Evolutionary conservation across 2,888 invertebrate species (phyloP).

Genomic region (Pollenia amentaria): DNA sequence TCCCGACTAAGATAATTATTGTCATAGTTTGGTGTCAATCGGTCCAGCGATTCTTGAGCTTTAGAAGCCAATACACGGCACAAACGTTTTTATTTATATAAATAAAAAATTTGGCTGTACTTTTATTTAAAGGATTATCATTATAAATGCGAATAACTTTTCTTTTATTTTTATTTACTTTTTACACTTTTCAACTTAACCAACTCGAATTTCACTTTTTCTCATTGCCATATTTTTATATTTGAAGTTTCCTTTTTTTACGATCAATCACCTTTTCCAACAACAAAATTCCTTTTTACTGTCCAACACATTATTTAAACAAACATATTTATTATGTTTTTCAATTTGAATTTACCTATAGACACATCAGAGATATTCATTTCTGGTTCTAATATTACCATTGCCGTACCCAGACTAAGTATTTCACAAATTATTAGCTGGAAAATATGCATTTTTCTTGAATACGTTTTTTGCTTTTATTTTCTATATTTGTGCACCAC

Average conservation of each 20-base stretch:
- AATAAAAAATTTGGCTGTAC: too few relatives aligned
- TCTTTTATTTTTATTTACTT: too few relatives aligned
- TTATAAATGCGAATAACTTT: too few relatives aligned
- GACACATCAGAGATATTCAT: conserved; percentile 80
- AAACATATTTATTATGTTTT: conserved; percentile 21
- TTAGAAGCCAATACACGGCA: too few relatives aligned
- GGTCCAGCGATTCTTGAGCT: too few relatives aligned
- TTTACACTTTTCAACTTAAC: not conserved
- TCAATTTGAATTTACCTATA: conserved; percentile 75
- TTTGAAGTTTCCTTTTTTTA: not conserved
- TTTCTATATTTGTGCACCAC: conserved; percentile 19
- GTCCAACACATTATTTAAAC: conserved; percentile 15
- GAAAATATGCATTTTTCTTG: conserved; percentile 54
- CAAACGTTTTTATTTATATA: too few relatives aligned
- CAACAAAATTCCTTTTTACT: not conserved
- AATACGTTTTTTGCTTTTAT: not conserved
- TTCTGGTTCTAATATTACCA: conserved; percentile 69
- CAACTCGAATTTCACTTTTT: not conserved
- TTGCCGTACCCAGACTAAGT: conserved; percentile 26
- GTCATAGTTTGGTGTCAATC: too few relatives aligned
- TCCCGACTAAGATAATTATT: too few relatives aligned
- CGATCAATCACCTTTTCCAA: conserved; percentile 11
- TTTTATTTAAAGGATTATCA: too few relatives aligned
- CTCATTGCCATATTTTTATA: not conserved
- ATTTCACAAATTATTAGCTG: conserved; percentile 54